A percentile compares a stretch with the other conserved stretches of the same genome.
Conservation (phyloP, 2,888 invertebrate species). For the Pterostichus niger region DNA sequence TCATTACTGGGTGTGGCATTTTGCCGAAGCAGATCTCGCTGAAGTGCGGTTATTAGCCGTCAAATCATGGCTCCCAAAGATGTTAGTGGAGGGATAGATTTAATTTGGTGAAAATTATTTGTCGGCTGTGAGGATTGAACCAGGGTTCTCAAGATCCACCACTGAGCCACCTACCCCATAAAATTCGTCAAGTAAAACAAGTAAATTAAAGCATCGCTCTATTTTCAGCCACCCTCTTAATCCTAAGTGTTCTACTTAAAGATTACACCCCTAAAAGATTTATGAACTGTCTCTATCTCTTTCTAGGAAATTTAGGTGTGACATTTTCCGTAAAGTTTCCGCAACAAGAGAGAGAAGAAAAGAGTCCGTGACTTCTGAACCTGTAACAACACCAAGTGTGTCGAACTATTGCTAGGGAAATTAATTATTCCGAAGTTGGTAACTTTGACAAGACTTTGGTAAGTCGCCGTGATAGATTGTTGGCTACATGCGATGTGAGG, state of each 20-base stretch:
- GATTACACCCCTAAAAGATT: background rate
- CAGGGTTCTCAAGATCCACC: no score
- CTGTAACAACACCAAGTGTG: background rate
- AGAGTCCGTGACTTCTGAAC: background rate
- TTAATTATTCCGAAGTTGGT: constrained; percentile 36
- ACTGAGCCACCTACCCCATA: no score
- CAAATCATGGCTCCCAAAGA: no score
- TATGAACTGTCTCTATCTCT: background rate
- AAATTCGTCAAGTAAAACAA: constrained; percentile 7
- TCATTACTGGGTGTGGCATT: no score
- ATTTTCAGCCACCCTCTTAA: background rate
- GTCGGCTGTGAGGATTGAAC: no score
- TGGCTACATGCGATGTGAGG: no score
- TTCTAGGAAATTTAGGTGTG: background rate
- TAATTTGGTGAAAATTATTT: no score
- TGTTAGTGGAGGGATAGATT: no score
- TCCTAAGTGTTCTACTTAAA: background rate
- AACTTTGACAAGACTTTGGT: constrained; percentile 10
- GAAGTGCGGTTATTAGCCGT: no score
- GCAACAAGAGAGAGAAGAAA: constrained; percentile 18
- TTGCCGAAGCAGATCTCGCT: no score
- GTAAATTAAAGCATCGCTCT: constrained; percentile 20
- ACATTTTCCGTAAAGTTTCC: background rate
- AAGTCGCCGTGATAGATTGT: no score
- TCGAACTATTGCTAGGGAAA: constrained; percentile 38